Base-by-base conservation (phyloP, 2,888 invertebrate genomes). In the Mesorhabditis spiculigera region DNA sequence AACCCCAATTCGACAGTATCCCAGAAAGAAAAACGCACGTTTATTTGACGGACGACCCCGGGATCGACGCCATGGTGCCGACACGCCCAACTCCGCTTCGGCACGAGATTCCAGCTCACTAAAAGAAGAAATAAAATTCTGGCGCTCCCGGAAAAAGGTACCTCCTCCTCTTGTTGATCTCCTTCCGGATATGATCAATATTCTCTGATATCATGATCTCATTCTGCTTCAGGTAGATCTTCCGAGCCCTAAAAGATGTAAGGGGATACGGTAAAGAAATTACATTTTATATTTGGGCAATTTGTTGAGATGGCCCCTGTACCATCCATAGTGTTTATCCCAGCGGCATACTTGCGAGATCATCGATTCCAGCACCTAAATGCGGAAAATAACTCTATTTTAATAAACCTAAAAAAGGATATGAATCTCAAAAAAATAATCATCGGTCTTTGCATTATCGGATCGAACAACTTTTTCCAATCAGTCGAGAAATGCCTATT, bases 311-410 rank as follows among this genome's bases (percentile, higher is more conserved):
- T 76, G 78, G 28, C 65, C 58, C 43, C 76, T 79, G 43, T 71
- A 73, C 79, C 79, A 79, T 71, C 79, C 79, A 65, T 75, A 75
- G 65, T 73, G 74, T 42, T 76, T 76, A 68, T 79, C 79, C 79
- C 78, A 78, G 8, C 77, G 74, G 43, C 77, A 77, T 4, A 80
- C 79, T 68, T 78, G 78, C 45, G 71, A 71, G 61, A 80, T 70
- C 72, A 80, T 72, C 45, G 71, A 68, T 44, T 78, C 79, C 67
- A 80, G 69, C 65, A 77, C 71, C 75, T 73, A 5, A 43, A 68
- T 6, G 28, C 28, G 28, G 28, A 28, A 28, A 28, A 28, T 28
- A 28, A 28, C 28, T 28, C 28, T 28, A 28, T 28, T 28, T 28
- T 28, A 28, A 28, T 28, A 1, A 28, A 28, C 28, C 28, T 28